These are phyloP conservation scores for Galerucella nymphaeae DNA, from an alignment of 2,888 invertebrate genomes.

Conservation along the genomic window DNA sequence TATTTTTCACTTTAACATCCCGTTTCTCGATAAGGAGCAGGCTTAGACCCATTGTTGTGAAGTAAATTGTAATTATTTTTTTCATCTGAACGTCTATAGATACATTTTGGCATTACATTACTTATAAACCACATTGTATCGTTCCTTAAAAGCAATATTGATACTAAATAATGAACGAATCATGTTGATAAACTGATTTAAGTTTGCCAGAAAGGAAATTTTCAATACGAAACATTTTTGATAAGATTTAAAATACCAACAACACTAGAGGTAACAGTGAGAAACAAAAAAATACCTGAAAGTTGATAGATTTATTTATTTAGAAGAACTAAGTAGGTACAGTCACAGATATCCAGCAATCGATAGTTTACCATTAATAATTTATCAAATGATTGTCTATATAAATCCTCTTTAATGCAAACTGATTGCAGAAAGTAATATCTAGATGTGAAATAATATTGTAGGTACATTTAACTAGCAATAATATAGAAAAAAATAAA, in stretches of 20 bases:
- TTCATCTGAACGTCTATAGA: not conserved
- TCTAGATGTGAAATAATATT: not conserved
- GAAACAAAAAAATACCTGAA: slow-evolving; percentile 1
- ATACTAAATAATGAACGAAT: not conserved
- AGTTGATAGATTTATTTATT: not conserved
- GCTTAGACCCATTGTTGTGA: too few species aligned
- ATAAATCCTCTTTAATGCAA: slow-evolving; percentile 13
- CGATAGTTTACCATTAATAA: not conserved
- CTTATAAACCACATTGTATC: not conserved
- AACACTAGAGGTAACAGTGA: not conserved
- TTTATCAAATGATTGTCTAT: slow-evolving; percentile 12
- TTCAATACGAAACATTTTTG: not conserved
- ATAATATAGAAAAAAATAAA: slow-evolving; percentile 3
- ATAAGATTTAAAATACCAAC: not conserved
- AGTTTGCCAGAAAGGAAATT: not conserved
- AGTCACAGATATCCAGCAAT: not conserved
- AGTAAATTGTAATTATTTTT: not conserved
- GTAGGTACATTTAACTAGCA: not conserved
- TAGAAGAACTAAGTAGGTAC: too few species aligned
- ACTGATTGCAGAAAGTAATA: not conserved
- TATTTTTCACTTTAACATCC: too few species aligned
- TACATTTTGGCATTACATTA: slow-evolving; percentile 5
- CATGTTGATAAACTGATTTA: not conserved
- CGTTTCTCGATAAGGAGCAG: too few species aligned
- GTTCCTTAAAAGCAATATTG: not conserved